Conservation (phyloP, 1,140 invertebrate species). For the Drosophila asahinai region DNA sequence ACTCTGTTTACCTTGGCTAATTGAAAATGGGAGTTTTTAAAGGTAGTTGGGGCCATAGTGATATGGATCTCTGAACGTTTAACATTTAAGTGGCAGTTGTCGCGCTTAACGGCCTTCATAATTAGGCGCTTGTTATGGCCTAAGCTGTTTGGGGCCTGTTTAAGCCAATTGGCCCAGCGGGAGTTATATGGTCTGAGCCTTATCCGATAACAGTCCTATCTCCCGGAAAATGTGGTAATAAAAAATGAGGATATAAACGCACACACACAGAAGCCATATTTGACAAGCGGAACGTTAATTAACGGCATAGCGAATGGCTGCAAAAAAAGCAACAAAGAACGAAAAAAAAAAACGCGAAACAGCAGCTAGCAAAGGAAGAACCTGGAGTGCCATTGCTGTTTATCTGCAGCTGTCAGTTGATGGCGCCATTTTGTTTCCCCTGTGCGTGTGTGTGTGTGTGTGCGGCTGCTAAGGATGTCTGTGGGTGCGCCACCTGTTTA, state of each 20-base stretch:
- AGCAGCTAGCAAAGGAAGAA: constrained; percentile 14
- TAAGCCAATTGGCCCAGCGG: constrained; percentile 63
- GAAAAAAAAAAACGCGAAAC: constrained; percentile 10
- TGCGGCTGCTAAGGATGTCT: background rate
- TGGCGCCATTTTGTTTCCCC: constrained; percentile 49
- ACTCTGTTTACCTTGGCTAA: constrained; percentile 29
- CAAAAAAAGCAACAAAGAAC: constrained; percentile 26
- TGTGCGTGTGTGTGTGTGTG: constrained; percentile 7
- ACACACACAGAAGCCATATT: constrained; percentile 31
- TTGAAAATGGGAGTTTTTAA: constrained; percentile 15
- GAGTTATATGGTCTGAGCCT: constrained; percentile 20
- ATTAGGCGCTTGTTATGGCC: constrained; percentile 56
- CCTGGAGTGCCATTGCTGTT: constrained; percentile 44
- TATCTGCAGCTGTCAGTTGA: constrained; percentile 69
- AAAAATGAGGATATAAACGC: constrained; percentile 41
- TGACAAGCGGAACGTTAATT: constrained; percentile 69
- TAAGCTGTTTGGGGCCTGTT: constrained; percentile 34
- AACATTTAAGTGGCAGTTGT: constrained; percentile 35
- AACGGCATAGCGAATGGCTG: constrained; percentile 52
- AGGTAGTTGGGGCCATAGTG: too few species aligned
- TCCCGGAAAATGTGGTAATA: constrained; percentile 43
- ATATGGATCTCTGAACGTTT: constrained; percentile 1
- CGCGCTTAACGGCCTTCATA: constrained; percentile 34
- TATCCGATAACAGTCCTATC: constrained; percentile 21
- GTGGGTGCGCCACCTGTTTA: constrained; percentile 51